Evolutionary conservation across 2,888 invertebrate genomes (phyloP).

Genomic region (Bugulina stolonifera): DNA sequence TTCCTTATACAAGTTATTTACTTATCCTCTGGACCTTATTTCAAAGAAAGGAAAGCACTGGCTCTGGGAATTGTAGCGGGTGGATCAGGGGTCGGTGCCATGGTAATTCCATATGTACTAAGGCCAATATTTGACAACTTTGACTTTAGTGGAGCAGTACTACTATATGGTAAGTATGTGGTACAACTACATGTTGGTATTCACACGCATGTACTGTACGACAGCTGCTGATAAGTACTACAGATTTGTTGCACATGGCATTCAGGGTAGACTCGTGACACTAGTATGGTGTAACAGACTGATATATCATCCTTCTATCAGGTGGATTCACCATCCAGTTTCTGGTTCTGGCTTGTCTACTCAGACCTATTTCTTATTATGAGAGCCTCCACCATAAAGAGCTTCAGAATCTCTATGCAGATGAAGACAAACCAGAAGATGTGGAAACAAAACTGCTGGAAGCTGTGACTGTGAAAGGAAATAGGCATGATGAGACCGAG

Average conservation of each 20-base stretch:
- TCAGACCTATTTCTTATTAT: conserved; percentile 9
- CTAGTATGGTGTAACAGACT: not conserved
- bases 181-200: no score
- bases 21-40: not conserved
- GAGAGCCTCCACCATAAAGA: not conserved
- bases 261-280: no score
- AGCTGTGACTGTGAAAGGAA: not conserved
- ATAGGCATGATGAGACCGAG: not conserved
- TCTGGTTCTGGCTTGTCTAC: conserved; percentile 6
- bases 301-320: not conserved
- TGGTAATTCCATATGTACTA: not conserved
- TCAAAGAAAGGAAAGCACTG: conserved; percentile 16
- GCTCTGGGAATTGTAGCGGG: conserved; percentile 1
- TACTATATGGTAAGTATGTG: not conserved
- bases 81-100: conserved; percentile 9
- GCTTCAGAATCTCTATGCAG: not conserved
- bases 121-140: not conserved
- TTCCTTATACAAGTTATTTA: not conserved
- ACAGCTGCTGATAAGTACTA: no score
- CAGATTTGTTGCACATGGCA: no score
- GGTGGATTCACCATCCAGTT: conserved; percentile 13
- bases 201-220: no score
- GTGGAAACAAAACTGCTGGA: not conserved
- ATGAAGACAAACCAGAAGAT: not conserved
- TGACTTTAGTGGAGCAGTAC: conserved; percentile 1